Evolutionary conservation across 37 sponge, comb jelly and placozoan species (phyloP).

Genomic region (Mnemiopsis leidyi): DNA sequence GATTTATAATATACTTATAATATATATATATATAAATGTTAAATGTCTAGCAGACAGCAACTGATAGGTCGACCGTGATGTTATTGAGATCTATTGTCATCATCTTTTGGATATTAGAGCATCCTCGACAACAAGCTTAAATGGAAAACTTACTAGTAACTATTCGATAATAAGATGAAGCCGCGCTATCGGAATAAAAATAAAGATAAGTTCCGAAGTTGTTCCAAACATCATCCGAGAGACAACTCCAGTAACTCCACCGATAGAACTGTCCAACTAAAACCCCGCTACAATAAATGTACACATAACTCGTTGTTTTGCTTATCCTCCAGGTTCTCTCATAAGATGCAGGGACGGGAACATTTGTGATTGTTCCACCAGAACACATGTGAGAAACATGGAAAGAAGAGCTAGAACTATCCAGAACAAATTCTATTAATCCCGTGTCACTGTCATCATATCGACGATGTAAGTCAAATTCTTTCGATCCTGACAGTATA

Average conservation of each 20-base stretch:
- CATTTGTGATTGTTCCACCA: not conserved
- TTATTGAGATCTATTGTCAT: too few relatives aligned
- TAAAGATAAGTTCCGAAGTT: too few relatives aligned
- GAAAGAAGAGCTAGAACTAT: not conserved
- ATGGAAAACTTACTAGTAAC: too few relatives aligned
- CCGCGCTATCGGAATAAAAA: not conserved
- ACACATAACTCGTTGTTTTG: not conserved
- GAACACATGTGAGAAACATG: not conserved
- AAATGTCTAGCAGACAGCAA: too few relatives aligned
- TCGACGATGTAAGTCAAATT: not conserved
- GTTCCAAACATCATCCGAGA: not conserved
- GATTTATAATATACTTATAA: too few relatives aligned
- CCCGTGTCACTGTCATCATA: not conserved
- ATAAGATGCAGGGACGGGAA: not conserved
- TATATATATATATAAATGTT: too few relatives aligned
- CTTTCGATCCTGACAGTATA: not conserved
- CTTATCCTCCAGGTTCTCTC: not conserved
- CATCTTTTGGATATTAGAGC: too few relatives aligned
- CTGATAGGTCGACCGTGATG: too few relatives aligned
- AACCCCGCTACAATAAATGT: not conserved
- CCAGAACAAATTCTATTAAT: not conserved
- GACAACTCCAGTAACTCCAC: too few relatives aligned
- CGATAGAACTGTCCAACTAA: not conserved
- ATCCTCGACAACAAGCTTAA: too few relatives aligned
- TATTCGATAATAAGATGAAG: not conserved